phyloP scores from a whole-genome alignment of 2,888 invertebrate genomes.

The Campoplex nolae region DNA sequence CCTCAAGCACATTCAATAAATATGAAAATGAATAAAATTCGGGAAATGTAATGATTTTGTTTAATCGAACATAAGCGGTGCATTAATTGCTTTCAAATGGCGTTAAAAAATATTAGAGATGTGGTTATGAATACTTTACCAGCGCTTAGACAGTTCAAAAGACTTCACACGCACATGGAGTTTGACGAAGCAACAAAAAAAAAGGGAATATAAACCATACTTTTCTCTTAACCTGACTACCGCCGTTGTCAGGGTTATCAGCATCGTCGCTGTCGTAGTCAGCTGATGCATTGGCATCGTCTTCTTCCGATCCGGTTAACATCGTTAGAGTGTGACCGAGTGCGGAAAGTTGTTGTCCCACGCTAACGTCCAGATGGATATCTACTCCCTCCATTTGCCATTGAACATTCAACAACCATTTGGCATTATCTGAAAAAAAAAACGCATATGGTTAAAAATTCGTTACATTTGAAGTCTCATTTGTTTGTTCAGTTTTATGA shows the following conservation, averaged over 20 bases:
- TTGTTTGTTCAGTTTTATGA: background rate
- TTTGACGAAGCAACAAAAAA: slow-evolving; percentile 54
- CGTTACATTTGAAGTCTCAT: background rate
- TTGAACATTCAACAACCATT: slow-evolving; percentile 98
- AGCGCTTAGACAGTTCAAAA: slow-evolving; percentile 39
- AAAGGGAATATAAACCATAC: slow-evolving; percentile 76
- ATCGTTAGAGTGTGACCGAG: slow-evolving; percentile 98
- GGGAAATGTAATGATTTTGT: background rate
- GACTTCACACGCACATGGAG: slow-evolving; percentile 33
- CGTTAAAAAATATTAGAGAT: slow-evolving; percentile 11
- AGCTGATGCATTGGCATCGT: slow-evolving; percentile 89
- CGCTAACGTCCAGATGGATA: slow-evolving; percentile 97
- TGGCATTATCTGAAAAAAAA: slow-evolving; percentile 91
- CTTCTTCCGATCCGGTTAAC: slow-evolving; percentile 96
- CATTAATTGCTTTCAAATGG: slow-evolving; percentile 6
- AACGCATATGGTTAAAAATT: slow-evolving; percentile 57
- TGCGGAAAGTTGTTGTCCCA: slow-evolving; percentile 97
- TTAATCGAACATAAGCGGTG: background rate
- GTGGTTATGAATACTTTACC: slow-evolving; percentile 65
- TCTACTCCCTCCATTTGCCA: slow-evolving; percentile 99
- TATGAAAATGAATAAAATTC: too few species aligned
- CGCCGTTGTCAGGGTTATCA: slow-evolving; percentile 87
- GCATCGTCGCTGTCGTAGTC: slow-evolving; percentile 92
- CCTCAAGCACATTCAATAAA: too few species aligned
- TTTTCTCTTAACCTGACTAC: slow-evolving; percentile 84